A percentile compares a stretch with the other conserved stretches of the same genome.
phyloP scores from a whole-genome alignment of 2,888 invertebrate genomes.

The Daptonema setosum region DNA sequence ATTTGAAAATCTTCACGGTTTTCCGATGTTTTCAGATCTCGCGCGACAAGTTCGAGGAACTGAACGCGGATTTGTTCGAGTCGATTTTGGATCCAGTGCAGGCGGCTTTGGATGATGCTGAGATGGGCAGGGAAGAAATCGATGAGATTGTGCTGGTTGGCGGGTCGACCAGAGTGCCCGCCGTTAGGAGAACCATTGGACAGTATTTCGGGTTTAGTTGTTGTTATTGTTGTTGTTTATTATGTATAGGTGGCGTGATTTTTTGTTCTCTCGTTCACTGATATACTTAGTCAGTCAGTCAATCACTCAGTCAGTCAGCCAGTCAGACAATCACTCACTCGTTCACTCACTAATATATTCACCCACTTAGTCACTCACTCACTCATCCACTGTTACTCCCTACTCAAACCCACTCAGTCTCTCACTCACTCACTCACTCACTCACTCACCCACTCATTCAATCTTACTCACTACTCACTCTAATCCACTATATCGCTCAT shows the following conservation, averaged over 20 bases:
- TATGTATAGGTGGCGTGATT: slow-evolving; percentile 1
- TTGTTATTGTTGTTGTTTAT: no score
- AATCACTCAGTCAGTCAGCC: no score
- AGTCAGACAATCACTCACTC: no score
- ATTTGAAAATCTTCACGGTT: no score
- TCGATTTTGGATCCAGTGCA: slow-evolving; percentile 31
- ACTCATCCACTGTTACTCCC: neutral
- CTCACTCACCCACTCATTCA: no score
- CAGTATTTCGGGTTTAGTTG: slow-evolving; percentile 30
- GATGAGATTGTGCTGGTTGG: slow-evolving; percentile 36
- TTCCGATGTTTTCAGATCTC: slow-evolving; percentile 18
- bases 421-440: no score
- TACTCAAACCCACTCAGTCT: no score
- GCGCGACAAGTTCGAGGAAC: slow-evolving; percentile 29
- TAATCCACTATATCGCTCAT: no score
- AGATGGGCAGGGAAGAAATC: slow-evolving; percentile 26
- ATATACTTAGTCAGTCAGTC: no score
- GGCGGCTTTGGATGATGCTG: slow-evolving; percentile 29
- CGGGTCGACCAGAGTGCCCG: slow-evolving; percentile 34
- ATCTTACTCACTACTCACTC: no score
- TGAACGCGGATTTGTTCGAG: slow-evolving; percentile 32
- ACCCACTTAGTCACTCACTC: no score
- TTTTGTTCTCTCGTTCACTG: neutral
- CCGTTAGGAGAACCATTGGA: slow-evolving; percentile 30
- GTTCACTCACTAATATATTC: no score